phyloP scores from a whole-genome alignment of 2,888 invertebrate genomes.

The Pegoplata infirma region DNA sequence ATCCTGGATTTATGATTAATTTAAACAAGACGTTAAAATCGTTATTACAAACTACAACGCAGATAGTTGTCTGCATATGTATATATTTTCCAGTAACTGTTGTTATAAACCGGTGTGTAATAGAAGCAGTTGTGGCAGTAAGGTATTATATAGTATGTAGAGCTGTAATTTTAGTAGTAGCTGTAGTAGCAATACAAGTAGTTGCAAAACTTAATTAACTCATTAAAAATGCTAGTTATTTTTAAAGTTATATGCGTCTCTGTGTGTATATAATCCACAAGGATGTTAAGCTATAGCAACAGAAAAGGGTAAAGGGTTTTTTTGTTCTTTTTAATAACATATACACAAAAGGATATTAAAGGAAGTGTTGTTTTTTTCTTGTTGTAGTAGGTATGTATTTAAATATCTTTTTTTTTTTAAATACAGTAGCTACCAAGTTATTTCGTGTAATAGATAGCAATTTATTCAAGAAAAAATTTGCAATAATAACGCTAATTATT shows the following conservation, averaged over 20 bases:
- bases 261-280: slow-evolving; percentile 52
- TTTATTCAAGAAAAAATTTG: too few relatives aligned
- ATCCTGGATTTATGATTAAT: slow-evolving; percentile 62
- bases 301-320: slow-evolving; percentile 52
- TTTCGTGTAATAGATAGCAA: too few relatives aligned
- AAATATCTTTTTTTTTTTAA: slow-evolving; percentile 7
- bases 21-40: slow-evolving; percentile 58
- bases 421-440: too few relatives aligned
- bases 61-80: not conserved
- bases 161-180: slow-evolving; percentile 4
- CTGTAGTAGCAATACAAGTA: slow-evolving; percentile 65
- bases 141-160: not conserved
- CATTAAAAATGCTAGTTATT: slow-evolving; percentile 70
- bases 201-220: slow-evolving; percentile 75
- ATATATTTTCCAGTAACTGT: not conserved
- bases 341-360: slow-evolving; percentile 48
- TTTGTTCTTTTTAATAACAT: slow-evolving; percentile 15
- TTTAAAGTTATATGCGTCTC: slow-evolving; percentile 41
- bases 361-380: slow-evolving; percentile 38
- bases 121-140: slow-evolving; percentile 1
- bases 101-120: slow-evolving; percentile 33
- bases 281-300: slow-evolving; percentile 36
- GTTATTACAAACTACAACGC: slow-evolving; percentile 23
- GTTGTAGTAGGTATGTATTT: slow-evolving; percentile 11
- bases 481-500: too few relatives aligned